A percentile compares a stretch with the other conserved stretches of the same genome.
Evolutionary conservation across 2,888 invertebrate genomes (phyloP).

Genomic region (Hanleya hanleyi): DNA sequence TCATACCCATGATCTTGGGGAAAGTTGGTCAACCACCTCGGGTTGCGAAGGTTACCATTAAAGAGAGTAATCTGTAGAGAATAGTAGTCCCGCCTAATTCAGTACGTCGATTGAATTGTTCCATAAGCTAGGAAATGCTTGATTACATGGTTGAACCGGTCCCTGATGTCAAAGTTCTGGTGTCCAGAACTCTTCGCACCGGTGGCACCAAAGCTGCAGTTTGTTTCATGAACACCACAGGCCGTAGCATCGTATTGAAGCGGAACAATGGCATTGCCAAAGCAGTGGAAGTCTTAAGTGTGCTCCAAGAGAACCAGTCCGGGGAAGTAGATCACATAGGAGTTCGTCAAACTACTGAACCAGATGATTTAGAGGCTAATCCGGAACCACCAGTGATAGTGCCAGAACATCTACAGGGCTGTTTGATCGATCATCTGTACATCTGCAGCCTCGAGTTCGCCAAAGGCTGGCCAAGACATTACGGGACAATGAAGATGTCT

Average conservation of each 20-base stretch:
- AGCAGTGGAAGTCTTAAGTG: conserved; percentile 1
- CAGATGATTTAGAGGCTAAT: background rate
- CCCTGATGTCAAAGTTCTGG: conserved; percentile 4
- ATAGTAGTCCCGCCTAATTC: conserved; percentile 29
- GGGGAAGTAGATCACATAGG: background rate
- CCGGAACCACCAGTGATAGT: background rate
- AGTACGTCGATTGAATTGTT: conserved; percentile 12
- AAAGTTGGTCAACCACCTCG: background rate
- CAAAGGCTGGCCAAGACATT: conserved; percentile 5
- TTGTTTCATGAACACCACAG: conserved; percentile 19
- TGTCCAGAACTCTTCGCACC: conserved; percentile 23
- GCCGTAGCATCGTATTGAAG: conserved; percentile 11
- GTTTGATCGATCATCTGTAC: background rate
- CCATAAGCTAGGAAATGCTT: background rate
- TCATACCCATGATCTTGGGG: conserved; percentile 5
- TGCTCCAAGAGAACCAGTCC: background rate
- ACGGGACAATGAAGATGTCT: conserved; percentile 18
- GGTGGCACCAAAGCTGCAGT: conserved; percentile 9
- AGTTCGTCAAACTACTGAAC: background rate
- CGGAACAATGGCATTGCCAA: conserved; percentile 14
- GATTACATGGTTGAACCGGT: conserved; percentile 27
- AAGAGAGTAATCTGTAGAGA: background rate
- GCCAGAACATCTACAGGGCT: conserved; percentile 3
- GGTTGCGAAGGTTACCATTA: conserved; percentile 16
- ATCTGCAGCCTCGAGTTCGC: background rate